phyloP scores from a whole-genome alignment of 2,113 vertebrate species.

The Anthoscopus minutus region DNA sequence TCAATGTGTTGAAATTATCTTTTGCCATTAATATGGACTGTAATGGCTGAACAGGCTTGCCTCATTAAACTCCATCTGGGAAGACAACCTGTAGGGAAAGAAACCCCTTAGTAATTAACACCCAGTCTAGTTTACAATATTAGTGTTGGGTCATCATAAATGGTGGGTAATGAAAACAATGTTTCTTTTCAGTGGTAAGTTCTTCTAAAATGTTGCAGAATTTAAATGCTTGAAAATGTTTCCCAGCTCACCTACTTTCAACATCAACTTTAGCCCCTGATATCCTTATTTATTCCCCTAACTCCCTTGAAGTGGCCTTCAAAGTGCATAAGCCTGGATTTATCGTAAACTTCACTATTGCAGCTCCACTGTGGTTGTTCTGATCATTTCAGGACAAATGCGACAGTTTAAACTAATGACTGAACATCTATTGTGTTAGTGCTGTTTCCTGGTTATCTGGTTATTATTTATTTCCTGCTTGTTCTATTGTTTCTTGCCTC shows the following conservation, averaged over 20 bases:
- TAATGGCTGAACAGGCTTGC: background rate
- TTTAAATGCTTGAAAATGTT: background rate
- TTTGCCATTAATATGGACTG: background rate
- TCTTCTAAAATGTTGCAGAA: background rate
- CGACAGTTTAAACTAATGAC: background rate
- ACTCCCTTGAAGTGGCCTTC: background rate
- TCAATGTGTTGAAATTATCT: background rate
- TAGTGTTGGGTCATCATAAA: constrained; percentile 4
- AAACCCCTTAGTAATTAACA: background rate
- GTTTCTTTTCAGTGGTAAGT: background rate
- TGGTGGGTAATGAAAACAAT: background rate
- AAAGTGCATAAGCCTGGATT: background rate
- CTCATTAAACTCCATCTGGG: constrained; percentile 1
- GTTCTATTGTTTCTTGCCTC: constrained; percentile 45
- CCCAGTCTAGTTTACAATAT: constrained; percentile 31
- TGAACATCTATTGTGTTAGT: background rate
- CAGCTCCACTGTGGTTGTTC: constrained; percentile 9
- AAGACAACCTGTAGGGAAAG: background rate
- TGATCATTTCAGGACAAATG: constrained; percentile 19
- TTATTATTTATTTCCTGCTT: constrained; percentile 43
- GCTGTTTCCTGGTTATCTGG: constrained; percentile 34
- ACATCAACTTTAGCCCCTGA: background rate
- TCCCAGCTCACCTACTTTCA: background rate
- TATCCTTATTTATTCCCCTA: background rate
- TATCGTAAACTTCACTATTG: background rate